A percentile compares a stretch with the other conserved stretches of the same genome.
phyloP scores from a whole-genome alignment of 2,888 invertebrate species.

The Erynnis tages region DNA sequence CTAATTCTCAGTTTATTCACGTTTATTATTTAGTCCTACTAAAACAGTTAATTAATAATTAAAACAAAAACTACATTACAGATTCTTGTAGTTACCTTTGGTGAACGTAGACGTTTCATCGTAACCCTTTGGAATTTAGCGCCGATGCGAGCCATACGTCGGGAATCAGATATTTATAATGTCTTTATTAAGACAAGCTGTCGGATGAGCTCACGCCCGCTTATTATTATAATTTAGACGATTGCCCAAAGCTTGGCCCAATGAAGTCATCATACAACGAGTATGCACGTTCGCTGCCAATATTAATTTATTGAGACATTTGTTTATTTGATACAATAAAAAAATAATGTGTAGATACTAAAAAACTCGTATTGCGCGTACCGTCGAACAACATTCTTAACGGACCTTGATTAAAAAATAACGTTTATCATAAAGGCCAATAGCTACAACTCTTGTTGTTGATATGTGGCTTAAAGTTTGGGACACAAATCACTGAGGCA shows the following conservation, averaged over 20 bases:
- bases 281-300: slow-evolving; percentile 39
- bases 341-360: not conserved
- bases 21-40: too few species aligned
- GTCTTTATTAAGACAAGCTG: slow-evolving; percentile 77
- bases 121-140: slow-evolving; percentile 69
- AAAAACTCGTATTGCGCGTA: not conserved
- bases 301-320: slow-evolving; percentile 27
- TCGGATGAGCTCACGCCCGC: slow-evolving; percentile 73
- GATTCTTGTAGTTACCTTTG: not conserved
- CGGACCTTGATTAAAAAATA: not conserved
- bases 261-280: slow-evolving; percentile 74
- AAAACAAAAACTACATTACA: too few species aligned
- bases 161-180: slow-evolving; percentile 78
- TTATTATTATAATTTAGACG: slow-evolving; percentile 81
- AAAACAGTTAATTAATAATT: too few species aligned
- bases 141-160: slow-evolving; percentile 55
- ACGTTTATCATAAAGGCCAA: not conserved
- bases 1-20: too few species aligned
- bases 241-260: slow-evolving; percentile 72
- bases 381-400: not conserved
- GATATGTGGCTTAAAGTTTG: not conserved
- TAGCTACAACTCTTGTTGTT: not conserved
- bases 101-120: slow-evolving; percentile 42
- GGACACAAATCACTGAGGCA: slow-evolving; percentile 63
- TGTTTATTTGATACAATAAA: not conserved